Conservation (phyloP, 2,888 invertebrate species). For the Ctena decussata region DNA sequence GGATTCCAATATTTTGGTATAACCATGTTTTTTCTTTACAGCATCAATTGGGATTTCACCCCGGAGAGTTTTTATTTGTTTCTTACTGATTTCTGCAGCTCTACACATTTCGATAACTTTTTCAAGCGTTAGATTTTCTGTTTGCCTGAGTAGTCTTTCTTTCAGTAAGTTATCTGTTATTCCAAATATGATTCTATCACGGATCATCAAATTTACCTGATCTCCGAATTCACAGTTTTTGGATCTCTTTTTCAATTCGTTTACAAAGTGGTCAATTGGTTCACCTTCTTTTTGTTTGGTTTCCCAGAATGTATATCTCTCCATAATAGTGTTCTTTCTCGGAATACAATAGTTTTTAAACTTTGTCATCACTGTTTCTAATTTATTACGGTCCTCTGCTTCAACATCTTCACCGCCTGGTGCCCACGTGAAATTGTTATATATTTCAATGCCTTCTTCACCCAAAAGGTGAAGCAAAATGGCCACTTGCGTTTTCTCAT, state of each 20-base stretch:
- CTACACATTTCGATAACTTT: slow-evolving; percentile 38
- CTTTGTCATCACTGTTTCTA: slow-evolving; percentile 13
- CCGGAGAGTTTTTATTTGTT: slow-evolving; percentile 15
- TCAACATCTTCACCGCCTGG: background rate
- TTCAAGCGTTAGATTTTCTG: slow-evolving; percentile 23
- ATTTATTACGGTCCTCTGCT: background rate
- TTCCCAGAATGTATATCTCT: slow-evolving; percentile 36
- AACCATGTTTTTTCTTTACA: background rate
- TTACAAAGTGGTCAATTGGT: slow-evolving; percentile 41
- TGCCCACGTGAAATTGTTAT: slow-evolving; percentile 25
- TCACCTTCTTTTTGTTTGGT: slow-evolving; percentile 20
- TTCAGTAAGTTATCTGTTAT: slow-evolving; percentile 14
- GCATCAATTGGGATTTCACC: background rate
- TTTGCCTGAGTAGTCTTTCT: slow-evolving; percentile 37
- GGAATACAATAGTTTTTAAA: slow-evolving; percentile 34
- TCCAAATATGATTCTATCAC: slow-evolving; percentile 37
- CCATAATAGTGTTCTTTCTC: slow-evolving; percentile 42
- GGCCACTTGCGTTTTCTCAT: slow-evolving; percentile 13
- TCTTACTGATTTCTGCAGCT: slow-evolving; percentile 38
- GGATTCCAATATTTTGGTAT: background rate
- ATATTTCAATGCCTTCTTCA: slow-evolving; percentile 39
- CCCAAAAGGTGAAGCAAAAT: slow-evolving; percentile 31
- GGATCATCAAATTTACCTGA: slow-evolving; percentile 21
- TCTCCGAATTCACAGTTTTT: slow-evolving; percentile 43
- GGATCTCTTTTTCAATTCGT: slow-evolving; percentile 33